Base-by-base conservation (phyloP, 1,140 invertebrate species). In the Lordiphosa clarofinis region DNA sequence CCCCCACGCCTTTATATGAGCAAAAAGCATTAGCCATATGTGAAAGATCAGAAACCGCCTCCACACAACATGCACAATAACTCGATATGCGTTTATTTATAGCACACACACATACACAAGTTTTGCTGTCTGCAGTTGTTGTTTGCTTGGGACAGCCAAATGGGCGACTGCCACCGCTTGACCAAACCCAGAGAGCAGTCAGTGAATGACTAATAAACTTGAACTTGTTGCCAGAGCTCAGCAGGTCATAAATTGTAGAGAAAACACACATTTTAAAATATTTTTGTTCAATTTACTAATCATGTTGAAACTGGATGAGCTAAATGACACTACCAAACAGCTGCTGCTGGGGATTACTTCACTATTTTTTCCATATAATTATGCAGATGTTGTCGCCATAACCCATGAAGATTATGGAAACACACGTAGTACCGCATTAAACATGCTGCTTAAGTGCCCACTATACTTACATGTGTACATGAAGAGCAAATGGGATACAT, bases 51-150 rank as follows among this genome's bases (percentile, higher is more conserved):
- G 55, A 57, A 73, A 64, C 58, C 53, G 54, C 56, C 58, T 39
- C 11, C 31, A 48, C 48, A 55, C 19, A 36, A 19, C 2, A 8
- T 8, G 28, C 5, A 31, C 28, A 31, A 42, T 6, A 52, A 63
- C 60, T 71, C 73, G 56, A 76, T 76, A 67, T 78, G 64, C 47
- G 60, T 78, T 76, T 79, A 79, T 81, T 67, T 74, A 79, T 79
- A 79, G 65, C 59, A 53, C 56, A 52, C 47, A 52, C 47, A 31
- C 59, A 53, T 53, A 52, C 47, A 52, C 47, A 31, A 31, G 28
- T 31, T 31, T 31, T 31, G 7, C 28, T 8, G 28, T 31, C 6
- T 31, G 28, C 28, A 31, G 28, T 31, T 8, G 28, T 31, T 31
- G 28, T 8, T 31, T 31, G 28, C 28, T 31, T 5, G 28, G 28